These are phyloP conservation scores for Brachypodius melanocephalos DNA, from an alignment of 2,113 vertebrate species.

Conservation along the genomic window DNA sequence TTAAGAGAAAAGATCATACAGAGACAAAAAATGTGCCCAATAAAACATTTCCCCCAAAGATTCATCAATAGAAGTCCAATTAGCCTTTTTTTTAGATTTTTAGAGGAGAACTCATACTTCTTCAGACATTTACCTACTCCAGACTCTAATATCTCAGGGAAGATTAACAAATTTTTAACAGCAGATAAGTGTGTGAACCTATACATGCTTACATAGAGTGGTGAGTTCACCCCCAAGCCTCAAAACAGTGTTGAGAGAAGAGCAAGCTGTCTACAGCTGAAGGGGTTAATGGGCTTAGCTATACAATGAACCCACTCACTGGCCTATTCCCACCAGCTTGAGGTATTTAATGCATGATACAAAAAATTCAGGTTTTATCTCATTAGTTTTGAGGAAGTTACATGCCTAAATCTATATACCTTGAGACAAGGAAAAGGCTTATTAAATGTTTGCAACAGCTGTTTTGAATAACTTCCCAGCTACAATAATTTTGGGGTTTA, in stretches of 20 bases:
- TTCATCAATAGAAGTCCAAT: not conserved
- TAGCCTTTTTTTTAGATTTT: not conserved
- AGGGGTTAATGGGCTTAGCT: not conserved
- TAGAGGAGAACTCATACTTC: not conserved
- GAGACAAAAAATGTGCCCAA: not conserved
- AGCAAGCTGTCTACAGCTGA: not conserved
- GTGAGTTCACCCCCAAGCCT: not conserved
- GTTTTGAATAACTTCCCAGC: not conserved
- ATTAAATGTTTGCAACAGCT: not conserved
- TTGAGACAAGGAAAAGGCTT: not conserved
- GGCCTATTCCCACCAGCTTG: not conserved
- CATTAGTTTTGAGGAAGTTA: not conserved
- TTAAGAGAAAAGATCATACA: not conserved
- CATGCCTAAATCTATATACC: not conserved
- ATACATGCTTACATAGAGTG: accelerated
- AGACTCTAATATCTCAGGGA: not conserved
- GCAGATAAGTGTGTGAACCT: not conserved
- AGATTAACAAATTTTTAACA: not conserved
- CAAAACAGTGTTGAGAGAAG: not conserved
- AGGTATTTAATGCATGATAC: not conserved
- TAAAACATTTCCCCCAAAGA: not conserved
- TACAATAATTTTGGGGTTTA: not conserved
- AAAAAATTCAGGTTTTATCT: not conserved
- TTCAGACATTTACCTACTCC: not conserved
- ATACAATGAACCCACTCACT: not conserved